Evolutionary conservation across 2,797 vertebrate species (phyloP), one percentile per base, ranked within the genome.

Genomic region (Onychomys leucogaster): DNA sequence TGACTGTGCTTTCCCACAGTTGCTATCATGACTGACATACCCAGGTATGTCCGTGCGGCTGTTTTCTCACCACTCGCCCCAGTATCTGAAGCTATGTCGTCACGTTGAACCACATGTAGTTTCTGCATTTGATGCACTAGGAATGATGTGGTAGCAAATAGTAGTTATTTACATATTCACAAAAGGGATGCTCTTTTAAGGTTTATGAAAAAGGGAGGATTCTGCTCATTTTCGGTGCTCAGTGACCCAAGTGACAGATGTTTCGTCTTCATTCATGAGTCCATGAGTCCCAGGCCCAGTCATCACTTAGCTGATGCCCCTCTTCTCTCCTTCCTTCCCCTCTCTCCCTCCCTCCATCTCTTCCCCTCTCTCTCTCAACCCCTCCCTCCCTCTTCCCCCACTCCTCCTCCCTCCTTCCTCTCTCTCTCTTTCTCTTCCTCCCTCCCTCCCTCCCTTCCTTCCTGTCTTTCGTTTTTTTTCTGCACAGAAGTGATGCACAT

Each of bases 361-460:
- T 29, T 27, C 10, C 63, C 65, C 27, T 4, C 6, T n/a, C 4
- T 34, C 16, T 19, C 4, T 7, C 57, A 27, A 21, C 7, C 23
- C 59, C 59, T 61, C 23, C 29, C 65, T 67, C 27, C 61, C 9
- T 23, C 65, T 67, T 25, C 61, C 9, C 9, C 8, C 25, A 2
- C n/a, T 23, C 6, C 59, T 61, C 23, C 49, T 13, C 49, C 46
- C 46, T 5, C 17, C 61, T 12, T 10, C 29, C 5, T 12, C 5
- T 32, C 0, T 32, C 61, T 3, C 1, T 29, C 27, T 11, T 4
- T 16, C 63, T 3, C 25, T 10, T 5, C 5, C 4, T 65, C 29
- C 29, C 65, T 7, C 5, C n/a, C n/a, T 21, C 32, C 13, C 14
- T 34, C 3, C 32, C 63, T 34, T 13, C 34, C 34, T 19, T n/a